Evolutionary conservation across 1,140 invertebrate genomes (phyloP).

Genomic region (Lutraria rhynchaena): DNA sequence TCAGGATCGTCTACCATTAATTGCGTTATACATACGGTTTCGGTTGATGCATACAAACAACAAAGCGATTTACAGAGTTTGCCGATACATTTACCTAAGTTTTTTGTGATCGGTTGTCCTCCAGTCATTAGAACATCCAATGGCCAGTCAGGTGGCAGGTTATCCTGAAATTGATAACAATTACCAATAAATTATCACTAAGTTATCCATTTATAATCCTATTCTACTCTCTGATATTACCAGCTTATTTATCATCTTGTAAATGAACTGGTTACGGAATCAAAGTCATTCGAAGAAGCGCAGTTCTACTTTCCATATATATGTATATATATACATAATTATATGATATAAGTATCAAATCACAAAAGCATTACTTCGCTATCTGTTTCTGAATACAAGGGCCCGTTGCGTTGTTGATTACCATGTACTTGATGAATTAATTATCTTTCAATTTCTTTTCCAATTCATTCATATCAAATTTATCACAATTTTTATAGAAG

Average conservation of each 20-base stretch:
- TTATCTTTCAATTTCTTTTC: neutral
- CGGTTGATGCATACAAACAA: constrained; percentile 1
- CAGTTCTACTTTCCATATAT: too few relatives aligned
- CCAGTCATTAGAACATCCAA: neutral
- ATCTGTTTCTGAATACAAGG: neutral
- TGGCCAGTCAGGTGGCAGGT: constrained; percentile 10
- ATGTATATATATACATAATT: too few relatives aligned
- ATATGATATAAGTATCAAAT: too few relatives aligned
- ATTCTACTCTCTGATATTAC: too few relatives aligned
- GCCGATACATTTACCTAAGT: neutral
- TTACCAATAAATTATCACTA: too few relatives aligned
- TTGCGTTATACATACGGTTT: neutral
- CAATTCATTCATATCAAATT: neutral
- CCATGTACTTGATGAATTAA: neutral
- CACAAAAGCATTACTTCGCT: neutral
- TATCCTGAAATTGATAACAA: constrained; percentile 33
- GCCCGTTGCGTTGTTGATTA: neutral
- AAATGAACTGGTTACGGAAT: too few relatives aligned
- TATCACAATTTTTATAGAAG: neutral
- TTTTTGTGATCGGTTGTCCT: constrained; percentile 19
- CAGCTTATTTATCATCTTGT: too few relatives aligned
- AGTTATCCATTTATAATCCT: too few relatives aligned
- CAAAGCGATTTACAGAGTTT: neutral
- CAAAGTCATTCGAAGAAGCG: too few relatives aligned
- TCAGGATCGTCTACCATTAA: neutral